Evolutionary conservation across 92 coral and sea anemone species (phyloP), one percentile per base, ranked within the genome.

Genomic region (Epizoanthus rinbou): DNA sequence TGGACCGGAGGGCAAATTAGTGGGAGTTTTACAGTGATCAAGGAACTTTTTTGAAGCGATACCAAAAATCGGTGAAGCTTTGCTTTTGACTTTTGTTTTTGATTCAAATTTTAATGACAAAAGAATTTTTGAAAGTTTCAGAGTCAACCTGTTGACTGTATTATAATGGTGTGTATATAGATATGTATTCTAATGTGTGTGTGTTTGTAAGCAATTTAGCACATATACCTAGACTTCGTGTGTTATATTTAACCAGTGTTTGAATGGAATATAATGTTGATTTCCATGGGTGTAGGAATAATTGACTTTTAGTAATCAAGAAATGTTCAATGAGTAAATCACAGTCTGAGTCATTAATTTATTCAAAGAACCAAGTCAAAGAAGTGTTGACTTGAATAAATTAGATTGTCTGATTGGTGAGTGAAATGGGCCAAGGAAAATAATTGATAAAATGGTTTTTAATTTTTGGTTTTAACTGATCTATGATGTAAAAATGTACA

Each of bases 91-190:
- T 66, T 67, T 15, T n/a, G n/a, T n/a, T 22, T 67, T 67, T 8
- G 22, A 67, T 67, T 67, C 19, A 67, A 33, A 64, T 64, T 35
- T 64, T 25, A 24, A 67, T 67, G n/a, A 67, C 73, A 67, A 65
- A 67, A 16, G 73, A 67, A 67, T 28, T 15, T 65, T 67, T 16
- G 47, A 67, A 25, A 14, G 28, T 31, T 33, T 67, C 15, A 67
- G 22, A 31, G 18, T 18, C 39, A 65, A 65, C 70, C 70, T 65
- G 39, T 65, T 65, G 70, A 11, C 72, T 28, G 72, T 66, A 14
- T 66, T 65, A 37, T 37, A 1, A 37, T 18, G 6, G 18, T 13
- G 71, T 65, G 23, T 65, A 43, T 22, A 10, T 5, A 63, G 0
- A 63, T 63, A 64, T 13, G 6, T 13, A 17, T 65, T 16, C 24